These are phyloP conservation scores for Oceanites oceanicus DNA, from an alignment of 2,113 vertebrate species.

Conservation along the genomic window DNA sequence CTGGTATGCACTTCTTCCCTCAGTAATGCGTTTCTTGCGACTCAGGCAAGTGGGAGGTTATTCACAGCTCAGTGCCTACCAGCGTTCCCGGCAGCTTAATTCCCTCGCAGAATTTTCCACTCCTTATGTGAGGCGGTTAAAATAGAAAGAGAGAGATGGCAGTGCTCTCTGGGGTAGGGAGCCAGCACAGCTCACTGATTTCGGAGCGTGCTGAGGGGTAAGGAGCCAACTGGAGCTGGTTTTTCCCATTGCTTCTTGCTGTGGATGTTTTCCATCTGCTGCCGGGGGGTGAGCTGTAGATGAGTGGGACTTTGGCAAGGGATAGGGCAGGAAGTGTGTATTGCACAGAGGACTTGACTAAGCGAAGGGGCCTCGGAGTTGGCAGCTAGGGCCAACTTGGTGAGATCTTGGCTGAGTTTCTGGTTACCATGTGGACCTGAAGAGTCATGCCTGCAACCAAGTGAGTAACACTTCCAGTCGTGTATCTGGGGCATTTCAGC, in stretches of 20 bases:
- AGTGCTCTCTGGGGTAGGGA: background rate
- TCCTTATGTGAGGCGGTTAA: slow-evolving; percentile 32
- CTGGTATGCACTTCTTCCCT: background rate
- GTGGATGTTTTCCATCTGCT: slow-evolving; percentile 44
- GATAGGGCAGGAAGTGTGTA: background rate
- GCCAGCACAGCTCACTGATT: background rate
- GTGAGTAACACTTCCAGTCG: background rate
- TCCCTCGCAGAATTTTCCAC: slow-evolving; percentile 48
- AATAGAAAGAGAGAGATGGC: slow-evolving; percentile 25
- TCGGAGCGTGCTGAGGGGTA: background rate
- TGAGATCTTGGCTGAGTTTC: slow-evolving; percentile 20
- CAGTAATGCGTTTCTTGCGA: background rate
- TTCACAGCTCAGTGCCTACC: slow-evolving; percentile 24
- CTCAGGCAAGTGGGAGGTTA: slow-evolving; percentile 18
- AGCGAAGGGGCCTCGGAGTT: background rate
- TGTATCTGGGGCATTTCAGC: background rate
- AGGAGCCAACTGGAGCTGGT: background rate
- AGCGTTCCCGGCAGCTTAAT: background rate
- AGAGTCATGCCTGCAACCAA: background rate
- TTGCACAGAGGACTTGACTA: slow-evolving; percentile 23
- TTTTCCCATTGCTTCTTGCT: slow-evolving; percentile 7
- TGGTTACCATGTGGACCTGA: background rate
- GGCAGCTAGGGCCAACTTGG: background rate
- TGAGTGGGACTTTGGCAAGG: slow-evolving; percentile 40
- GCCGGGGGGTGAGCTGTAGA: background rate